These are phyloP conservation scores for Protonemura montana DNA, from an alignment of 2,888 invertebrate species.

Conservation along the genomic window DNA sequence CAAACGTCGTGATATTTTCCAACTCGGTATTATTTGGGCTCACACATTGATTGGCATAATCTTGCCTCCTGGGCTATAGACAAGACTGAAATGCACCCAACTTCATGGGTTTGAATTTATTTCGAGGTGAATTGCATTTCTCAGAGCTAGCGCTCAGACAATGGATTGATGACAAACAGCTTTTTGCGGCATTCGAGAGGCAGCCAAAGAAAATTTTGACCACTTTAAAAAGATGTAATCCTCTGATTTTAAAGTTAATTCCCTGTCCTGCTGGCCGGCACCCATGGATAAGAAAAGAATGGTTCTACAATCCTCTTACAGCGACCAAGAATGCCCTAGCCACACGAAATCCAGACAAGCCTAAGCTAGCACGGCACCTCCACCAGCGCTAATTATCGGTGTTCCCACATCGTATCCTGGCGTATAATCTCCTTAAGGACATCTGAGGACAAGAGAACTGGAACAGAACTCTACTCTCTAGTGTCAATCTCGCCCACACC, in stretches of 20 bases:
- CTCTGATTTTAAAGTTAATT: constrained; percentile 27
- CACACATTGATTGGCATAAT: background rate
- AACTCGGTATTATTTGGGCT: background rate
- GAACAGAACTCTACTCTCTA: background rate
- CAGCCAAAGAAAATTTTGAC: constrained; percentile 13
- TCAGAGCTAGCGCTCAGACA: background rate
- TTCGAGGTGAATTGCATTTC: background rate
- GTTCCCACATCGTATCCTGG: background rate
- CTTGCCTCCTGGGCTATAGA: background rate
- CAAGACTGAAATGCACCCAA: background rate
- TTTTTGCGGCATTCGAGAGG: background rate
- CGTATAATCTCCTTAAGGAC: background rate
- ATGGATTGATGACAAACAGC: background rate
- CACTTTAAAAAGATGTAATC: constrained; percentile 20
- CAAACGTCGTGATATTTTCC: background rate
- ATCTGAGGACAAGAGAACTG: background rate
- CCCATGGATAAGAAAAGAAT: background rate
- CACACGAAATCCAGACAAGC: background rate
- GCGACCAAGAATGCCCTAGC: background rate
- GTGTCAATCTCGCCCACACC: background rate
- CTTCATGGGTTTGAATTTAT: background rate
- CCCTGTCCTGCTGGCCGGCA: background rate
- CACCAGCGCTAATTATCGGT: background rate
- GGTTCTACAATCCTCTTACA: background rate
- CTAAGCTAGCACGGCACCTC: background rate